A percentile compares a stretch with the other conserved stretches of the same genome.
These are phyloP conservation scores for Cyclophora albipunctata DNA, from an alignment of 2,888 invertebrate species.

Conservation along the genomic window DNA sequence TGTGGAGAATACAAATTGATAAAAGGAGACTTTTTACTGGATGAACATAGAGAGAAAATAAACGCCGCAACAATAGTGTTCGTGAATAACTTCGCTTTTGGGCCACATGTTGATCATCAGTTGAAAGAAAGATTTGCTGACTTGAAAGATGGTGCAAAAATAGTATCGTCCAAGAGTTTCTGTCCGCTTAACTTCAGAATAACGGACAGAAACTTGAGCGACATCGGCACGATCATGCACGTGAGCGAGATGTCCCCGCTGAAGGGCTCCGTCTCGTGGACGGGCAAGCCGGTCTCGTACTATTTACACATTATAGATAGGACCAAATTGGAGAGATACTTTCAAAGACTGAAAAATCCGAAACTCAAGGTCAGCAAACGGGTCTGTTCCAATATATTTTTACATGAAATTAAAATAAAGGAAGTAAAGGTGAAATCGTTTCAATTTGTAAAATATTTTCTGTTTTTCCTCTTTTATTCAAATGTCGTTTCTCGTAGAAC, in stretches of 20 bases:
- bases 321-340: conserved; percentile 96
- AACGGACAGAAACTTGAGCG: conserved; percentile 97
- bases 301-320: conserved; percentile 98
- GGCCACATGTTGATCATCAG: conserved; percentile 97
- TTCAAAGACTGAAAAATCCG: conserved; percentile 94
- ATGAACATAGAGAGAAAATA: conserved; percentile 94
- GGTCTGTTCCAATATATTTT: conserved; percentile 66
- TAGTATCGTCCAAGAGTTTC: conserved; percentile 98
- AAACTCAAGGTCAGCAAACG: conserved; percentile 81
- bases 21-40: conserved; percentile 95
- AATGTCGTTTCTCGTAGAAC: conserved; percentile 23
- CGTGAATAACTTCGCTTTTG: conserved; percentile 99
- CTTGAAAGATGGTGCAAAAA: conserved; percentile 94
- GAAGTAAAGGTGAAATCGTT: too few relatives aligned
- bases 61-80: conserved; percentile 96
- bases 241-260: conserved; percentile 97
- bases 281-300: conserved; percentile 98
- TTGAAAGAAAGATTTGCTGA: conserved; percentile 97
- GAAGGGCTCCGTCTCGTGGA: conserved; percentile 98
- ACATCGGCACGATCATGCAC: conserved; percentile 99
- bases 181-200: conserved; percentile 99
- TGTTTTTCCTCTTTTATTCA: too few relatives aligned
- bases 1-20: conserved; percentile 92
- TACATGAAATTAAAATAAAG: conserved; percentile 10
- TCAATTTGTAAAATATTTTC: too few relatives aligned